Evolutionary conservation across 2,888 invertebrate genomes (phyloP), one percentile per base, ranked within the genome.

Genomic region (Leucophenga montana): DNA sequence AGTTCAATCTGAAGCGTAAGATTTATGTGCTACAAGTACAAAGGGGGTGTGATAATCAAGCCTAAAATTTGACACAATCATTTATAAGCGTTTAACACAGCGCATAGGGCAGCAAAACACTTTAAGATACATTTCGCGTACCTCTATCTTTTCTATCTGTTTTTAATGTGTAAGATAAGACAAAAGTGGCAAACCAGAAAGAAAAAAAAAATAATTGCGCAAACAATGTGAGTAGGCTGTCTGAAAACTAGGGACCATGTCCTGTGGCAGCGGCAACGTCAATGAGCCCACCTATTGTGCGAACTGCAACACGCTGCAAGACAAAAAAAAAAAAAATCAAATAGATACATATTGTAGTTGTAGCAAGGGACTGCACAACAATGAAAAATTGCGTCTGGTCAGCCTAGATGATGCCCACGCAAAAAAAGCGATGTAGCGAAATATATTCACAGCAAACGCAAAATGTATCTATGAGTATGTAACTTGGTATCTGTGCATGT

Each of bases 191-290:
- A 33, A 68, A 22, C 31, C 27, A 11, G n/a, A 67, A 22, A 18
- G 22, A 27, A 46, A 20, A 48, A 18, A 65, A 71, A 68, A 78
- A 75, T 75, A 75, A 77, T 71, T 69, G 61, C 66, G 48, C 67
- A 71, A 59, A 73, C 70, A 77, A 75, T 27, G 27, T 50, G 73
- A 18, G n/a, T 18, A 16, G 50, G 50, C 16, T 16, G 50, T 50
- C n/a, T 48, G 48, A 16, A 18, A 53, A 33, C 68, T 68, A 72
- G 73, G 67, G 66, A 61, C 61, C 61, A 68, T 71, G 75, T 77
- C 59, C 61, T 46, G 67, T 18, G 13, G 39, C 27, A 14, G n/a
- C n/a, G 27, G 27, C 27, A 27, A 27, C 27, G 27, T 27, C 27
- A 27, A 27, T 27, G 27, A 50, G 65, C 50, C 65, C 65, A 66